A percentile compares a stretch with the other conserved stretches of the same genome.
These are phyloP conservation scores for western clawed frog (Xenopus tropicalis) DNA, from an alignment of 2,113 vertebrate species.

Conservation along the genomic window UCB_Xtro_10.0 CM004447.2:15382001-15382500, in stretches of 20 bases:
- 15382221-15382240: conserved; percentile 87
- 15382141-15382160: conserved; percentile 50
- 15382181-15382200: conserved; percentile 89
- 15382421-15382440: conserved; percentile 85
- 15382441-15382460: conserved; percentile 96
- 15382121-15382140: conserved; percentile 19
- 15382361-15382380: conserved; percentile 96
- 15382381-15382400: conserved; percentile 95
- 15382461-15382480: conserved; percentile 90
- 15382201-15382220: conserved; percentile 87
- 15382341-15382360: conserved; percentile 82
- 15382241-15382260: conserved; percentile 88
- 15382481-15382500: conserved; percentile 94
- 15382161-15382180: conserved; percentile 42
- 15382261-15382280: conserved; percentile 93
- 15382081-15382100: not conserved
- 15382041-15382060: not conserved
- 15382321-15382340: conserved; percentile 86
- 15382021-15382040: not conserved
- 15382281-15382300: conserved; percentile 87
- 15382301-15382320: conserved; percentile 88
- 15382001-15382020: no score
- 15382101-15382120: not conserved
- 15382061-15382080: not conserved
- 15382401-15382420: conserved; percentile 86